These are phyloP conservation scores for Seriola aureovittata DNA, from an alignment of 2,113 vertebrate genomes.

Conservation along the genomic window DNA sequence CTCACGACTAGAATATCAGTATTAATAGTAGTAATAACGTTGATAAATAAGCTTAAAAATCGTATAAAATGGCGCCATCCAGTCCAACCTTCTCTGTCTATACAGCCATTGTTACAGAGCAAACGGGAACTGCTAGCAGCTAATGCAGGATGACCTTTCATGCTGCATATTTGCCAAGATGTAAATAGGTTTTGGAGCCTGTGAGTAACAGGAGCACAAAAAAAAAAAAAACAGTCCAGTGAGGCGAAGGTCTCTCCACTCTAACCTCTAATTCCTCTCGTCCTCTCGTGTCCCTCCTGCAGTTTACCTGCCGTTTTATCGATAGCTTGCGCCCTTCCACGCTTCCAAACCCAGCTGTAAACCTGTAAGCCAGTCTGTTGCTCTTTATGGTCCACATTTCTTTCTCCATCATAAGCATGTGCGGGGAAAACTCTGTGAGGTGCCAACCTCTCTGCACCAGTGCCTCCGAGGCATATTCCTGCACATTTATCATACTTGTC, in stretches of 20 bases:
- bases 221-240: neutral
- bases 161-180: too few relatives aligned
- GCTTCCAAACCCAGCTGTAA: slow-evolving; percentile 13
- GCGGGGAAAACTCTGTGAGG: slow-evolving; percentile 39
- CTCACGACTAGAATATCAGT: too few relatives aligned
- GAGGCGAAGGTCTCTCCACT: neutral
- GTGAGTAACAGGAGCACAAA: neutral
- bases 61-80: too few relatives aligned
- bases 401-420: slow-evolving; percentile 27
- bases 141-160: too few relatives aligned
- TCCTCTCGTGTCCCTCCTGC: neutral
- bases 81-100: too few relatives aligned
- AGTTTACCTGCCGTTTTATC: slow-evolving; percentile 20
- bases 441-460: slow-evolving; percentile 45
- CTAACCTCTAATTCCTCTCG: neutral
- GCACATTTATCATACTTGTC: slow-evolving; percentile 70
- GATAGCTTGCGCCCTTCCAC: neutral
- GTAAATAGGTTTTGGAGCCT: neutral
- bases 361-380: slow-evolving; percentile 24
- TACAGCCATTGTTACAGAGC: too few relatives aligned
- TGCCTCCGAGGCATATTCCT: slow-evolving; percentile 46
- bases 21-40: too few relatives aligned
- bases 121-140: too few relatives aligned
- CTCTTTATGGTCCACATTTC: slow-evolving; percentile 38
- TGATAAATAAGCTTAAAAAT: too few relatives aligned